Conservation (phyloP, 2,888 invertebrate species). For the Lepidochrysops patricia region DNA sequence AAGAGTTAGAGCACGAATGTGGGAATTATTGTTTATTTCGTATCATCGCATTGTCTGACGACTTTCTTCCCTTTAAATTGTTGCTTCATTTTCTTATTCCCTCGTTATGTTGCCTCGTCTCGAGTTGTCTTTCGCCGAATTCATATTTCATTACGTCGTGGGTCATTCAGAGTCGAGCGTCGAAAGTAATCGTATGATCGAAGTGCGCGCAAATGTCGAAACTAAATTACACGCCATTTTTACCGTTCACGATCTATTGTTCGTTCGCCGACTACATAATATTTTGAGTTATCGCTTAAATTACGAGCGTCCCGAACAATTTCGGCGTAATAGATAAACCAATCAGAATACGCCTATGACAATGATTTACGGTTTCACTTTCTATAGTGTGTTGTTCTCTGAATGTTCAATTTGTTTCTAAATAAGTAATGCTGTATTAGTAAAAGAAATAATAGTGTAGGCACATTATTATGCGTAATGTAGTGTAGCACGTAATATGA, state of each 20-base stretch:
- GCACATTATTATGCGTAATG: neutral
- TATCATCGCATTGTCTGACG: constrained; percentile 17
- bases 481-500: neutral
- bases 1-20: constrained; percentile 25
- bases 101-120: constrained; percentile 27
- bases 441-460: neutral
- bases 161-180: constrained; percentile 23
- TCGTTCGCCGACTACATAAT: constrained; percentile 35
- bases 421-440: neutral
- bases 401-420: neutral
- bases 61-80: constrained; percentile 17
- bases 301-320: constrained; percentile 40
- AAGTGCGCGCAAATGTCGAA: constrained; percentile 22
- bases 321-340: constrained; percentile 44
- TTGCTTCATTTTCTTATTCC: constrained; percentile 14
- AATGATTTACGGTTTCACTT: constrained; percentile 35
- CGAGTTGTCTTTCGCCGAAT: constrained; percentile 36
- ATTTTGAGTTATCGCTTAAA: constrained; percentile 47
- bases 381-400: constrained; percentile 33
- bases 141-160: constrained; percentile 25
- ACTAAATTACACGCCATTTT: constrained; percentile 48
- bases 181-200: constrained; percentile 32
- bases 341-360: constrained; percentile 29
- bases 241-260: constrained; percentile 46
- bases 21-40: constrained; percentile 19